Percentiles rank a stretch among this genome's conserved stretches.
These are phyloP conservation scores for Elephantulus edwardii DNA, from an alignment of 2,113 vertebrate genomes.

Conservation along the genomic window DNA sequence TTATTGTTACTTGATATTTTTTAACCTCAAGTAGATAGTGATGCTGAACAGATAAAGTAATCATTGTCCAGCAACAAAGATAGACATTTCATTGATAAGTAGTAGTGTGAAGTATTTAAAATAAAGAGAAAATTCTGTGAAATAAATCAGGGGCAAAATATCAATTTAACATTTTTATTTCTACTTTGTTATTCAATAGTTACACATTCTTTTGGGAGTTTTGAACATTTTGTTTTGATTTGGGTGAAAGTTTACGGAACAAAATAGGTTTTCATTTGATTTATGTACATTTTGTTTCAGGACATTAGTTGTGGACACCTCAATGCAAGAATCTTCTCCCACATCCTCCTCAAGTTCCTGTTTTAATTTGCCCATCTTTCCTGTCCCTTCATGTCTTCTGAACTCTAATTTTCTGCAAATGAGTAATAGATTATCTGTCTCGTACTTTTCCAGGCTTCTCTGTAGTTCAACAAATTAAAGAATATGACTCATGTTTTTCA, in stretches of 20 bases:
- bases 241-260: not conserved
- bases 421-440: constrained; percentile 63
- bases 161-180: constrained; percentile 60
- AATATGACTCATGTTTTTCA: constrained; percentile 22
- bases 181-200: constrained; percentile 15
- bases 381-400: not conserved
- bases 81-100: constrained; percentile 68
- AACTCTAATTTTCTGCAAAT: too few species aligned
- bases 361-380: not conserved
- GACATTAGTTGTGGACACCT: too few species aligned
- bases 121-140: constrained; percentile 63
- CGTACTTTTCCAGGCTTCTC: constrained; percentile 51
- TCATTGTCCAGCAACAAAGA: not conserved
- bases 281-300: not conserved
- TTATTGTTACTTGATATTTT: not conserved
- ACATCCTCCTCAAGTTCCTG: too few species aligned
- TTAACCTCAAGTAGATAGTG: not conserved
- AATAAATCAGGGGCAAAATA: constrained; percentile 62
- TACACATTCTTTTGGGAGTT: not conserved
- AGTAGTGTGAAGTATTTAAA: constrained; percentile 53
- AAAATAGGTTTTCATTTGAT: not conserved
- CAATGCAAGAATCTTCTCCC: too few species aligned
- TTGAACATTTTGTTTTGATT: not conserved
- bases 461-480: constrained; percentile 61
- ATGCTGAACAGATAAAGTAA: not conserved